phyloP scores from a whole-genome alignment of 2,888 invertebrate species.

The Halictus ligatus region DNA sequence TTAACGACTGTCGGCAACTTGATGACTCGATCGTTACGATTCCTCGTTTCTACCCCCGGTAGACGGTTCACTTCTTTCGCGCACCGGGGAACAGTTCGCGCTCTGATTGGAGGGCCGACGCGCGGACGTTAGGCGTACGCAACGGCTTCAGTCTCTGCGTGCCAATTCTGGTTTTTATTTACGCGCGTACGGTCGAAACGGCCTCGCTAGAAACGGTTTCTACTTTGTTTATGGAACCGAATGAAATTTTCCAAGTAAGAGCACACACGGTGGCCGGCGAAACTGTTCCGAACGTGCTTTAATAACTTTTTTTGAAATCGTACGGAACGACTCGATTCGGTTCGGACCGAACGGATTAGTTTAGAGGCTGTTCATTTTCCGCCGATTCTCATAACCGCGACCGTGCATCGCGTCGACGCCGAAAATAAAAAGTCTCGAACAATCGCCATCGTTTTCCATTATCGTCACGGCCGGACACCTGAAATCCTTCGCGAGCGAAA shows the following conservation, averaged over 20 bases:
- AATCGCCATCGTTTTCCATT: neutral
- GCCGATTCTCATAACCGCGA: neutral
- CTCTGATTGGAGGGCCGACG: neutral
- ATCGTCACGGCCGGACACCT: neutral
- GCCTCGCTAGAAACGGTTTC: neutral
- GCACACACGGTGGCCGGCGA: no score
- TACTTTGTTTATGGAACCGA: neutral
- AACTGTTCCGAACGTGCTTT: no score
- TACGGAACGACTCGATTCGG: no score
- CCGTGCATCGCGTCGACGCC: neutral
- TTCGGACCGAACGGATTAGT: neutral
- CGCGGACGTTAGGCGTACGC: neutral
- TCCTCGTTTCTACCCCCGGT: neutral
- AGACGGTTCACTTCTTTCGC: conserved; percentile 1
- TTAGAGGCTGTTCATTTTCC: neutral
- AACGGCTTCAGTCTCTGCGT: neutral
- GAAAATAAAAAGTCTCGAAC: neutral
- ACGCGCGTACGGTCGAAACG: neutral
- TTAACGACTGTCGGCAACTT: conserved; percentile 11
- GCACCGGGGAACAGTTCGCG: neutral
- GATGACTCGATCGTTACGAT: conserved; percentile 13
- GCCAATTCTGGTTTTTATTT: neutral
- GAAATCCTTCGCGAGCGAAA: neutral
- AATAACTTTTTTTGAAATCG: no score
- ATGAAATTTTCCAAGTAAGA: no score